Base-by-base conservation (phyloP, 2,113 vertebrate genomes). In the Hypocryptadius cinnamomeus region DNA sequence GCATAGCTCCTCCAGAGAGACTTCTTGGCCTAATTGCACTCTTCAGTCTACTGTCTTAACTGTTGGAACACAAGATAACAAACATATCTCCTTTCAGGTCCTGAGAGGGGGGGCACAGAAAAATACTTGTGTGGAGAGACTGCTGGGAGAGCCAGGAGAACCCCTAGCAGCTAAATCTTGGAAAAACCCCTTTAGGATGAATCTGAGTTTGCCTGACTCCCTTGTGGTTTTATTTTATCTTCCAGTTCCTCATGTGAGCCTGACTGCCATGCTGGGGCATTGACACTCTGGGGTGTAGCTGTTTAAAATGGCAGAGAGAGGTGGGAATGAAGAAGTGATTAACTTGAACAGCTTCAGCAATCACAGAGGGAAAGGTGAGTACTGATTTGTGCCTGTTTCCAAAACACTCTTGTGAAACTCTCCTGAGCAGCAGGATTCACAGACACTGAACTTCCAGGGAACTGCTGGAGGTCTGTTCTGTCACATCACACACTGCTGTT, bases 221-320 rank as follows among this genome's bases (percentile, higher is more conserved):
- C 24, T 71, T 2, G 6, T 33, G 39, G 6, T 77, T 88, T 61
- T 50, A 28, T 87, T 65, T 80, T 84, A n/a, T 84, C 77, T 96
- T 94, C 53, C 57, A 97, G 96, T 70, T 71, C 59, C 66, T 94
- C 54, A 15, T 24, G 89, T 23, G 44, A 61, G 93, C 87, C 85
- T 79, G 77, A 68, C 81, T 80, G 66, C 85, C 92, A 97, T 98
- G 97, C 83, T 84, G 69, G 47, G 76, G 21, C 85, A 35, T 14
- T 97, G 79, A 91, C 37, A 22, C 97, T n/a, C 94, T 69, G 31
- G 80, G 93, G 56, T 83, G 27, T 53, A 71, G 94, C 84, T 90
- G 73, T 85, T 96, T 79, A 98, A 97, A 92, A 99, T 99, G 99
- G 98, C 98, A 96, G 98, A 99, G 90, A 97, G 98, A 95, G 97